Evolutionary conservation across 2,113 vertebrate species (phyloP).

Genomic region (Reinhardtius hippoglossoides): DNA sequence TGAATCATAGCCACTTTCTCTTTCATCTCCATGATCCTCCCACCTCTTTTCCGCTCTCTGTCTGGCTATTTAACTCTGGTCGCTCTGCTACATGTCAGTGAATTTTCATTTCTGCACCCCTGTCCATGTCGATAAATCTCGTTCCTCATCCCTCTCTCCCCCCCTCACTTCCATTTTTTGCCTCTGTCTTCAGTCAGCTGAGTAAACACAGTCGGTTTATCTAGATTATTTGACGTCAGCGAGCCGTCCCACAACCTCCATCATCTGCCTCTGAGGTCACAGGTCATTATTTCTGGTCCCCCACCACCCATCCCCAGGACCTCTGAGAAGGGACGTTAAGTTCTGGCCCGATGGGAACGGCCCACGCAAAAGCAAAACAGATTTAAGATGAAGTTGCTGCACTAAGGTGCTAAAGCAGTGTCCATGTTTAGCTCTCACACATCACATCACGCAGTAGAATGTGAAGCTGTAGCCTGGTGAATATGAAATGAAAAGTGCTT

Average conservation of each 20-base stretch:
- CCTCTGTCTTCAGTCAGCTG: constrained; percentile 63
- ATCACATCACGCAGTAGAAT: neutral
- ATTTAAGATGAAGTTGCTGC: constrained; percentile 36
- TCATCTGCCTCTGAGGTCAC: constrained; percentile 53
- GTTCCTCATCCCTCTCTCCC: neutral
- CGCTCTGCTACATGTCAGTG: constrained; percentile 20
- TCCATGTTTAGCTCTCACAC: constrained; percentile 2
- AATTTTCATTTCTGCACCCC: constrained; percentile 24
- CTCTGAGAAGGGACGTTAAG: constrained; percentile 46
- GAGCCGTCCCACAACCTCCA: constrained; percentile 52
- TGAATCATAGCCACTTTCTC: constrained; percentile 42
- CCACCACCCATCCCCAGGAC: constrained; percentile 38
- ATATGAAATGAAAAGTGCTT: neutral
- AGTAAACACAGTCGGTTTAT: constrained; percentile 61
- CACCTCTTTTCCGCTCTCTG: constrained; percentile 32
- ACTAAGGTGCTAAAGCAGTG: neutral
- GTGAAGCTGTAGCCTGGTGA: constrained; percentile 7
- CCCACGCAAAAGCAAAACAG: constrained; percentile 22
- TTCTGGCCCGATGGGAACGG: constrained; percentile 19
- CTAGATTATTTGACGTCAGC: constrained; percentile 53
- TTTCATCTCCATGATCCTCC: constrained; percentile 48
- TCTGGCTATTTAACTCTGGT: constrained; percentile 15
- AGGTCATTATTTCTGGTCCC: constrained; percentile 58
- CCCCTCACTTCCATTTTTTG: neutral
- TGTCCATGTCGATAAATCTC: constrained; percentile 2